Percentiles rank a stretch among this genome's conserved stretches.
Evolutionary conservation across 2,888 invertebrate genomes (phyloP).

Genomic region (Heterodera filipjevi): DNA sequence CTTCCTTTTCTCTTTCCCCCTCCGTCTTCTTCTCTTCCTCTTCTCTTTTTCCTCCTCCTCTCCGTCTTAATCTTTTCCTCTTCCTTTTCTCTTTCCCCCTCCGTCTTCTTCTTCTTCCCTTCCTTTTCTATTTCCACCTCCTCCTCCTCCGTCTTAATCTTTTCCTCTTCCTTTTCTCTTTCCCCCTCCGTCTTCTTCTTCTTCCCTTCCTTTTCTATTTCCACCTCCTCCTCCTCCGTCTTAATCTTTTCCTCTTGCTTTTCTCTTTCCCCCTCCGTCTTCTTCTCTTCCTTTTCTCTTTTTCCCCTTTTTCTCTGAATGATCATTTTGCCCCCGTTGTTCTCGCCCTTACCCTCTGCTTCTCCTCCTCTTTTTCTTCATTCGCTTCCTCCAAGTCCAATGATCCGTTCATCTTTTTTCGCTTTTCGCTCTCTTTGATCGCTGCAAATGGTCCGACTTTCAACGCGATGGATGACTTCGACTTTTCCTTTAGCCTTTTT

Average conservation of each 20-base stretch:
- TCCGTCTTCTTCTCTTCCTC: neutral
- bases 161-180: neutral
- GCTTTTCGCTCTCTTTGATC: constrained; percentile 43
- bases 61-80: too few relatives aligned
- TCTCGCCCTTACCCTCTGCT: constrained; percentile 8
- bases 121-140: neutral
- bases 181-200: neutral
- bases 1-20: neutral
- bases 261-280: neutral
- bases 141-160: neutral
- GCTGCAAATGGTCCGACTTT: constrained; percentile 44
- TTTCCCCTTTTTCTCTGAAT: neutral
- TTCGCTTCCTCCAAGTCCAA: constrained; percentile 33
- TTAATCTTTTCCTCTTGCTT: neutral
- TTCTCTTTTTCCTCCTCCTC: too few relatives aligned
- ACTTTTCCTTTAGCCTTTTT: constrained; percentile 33
- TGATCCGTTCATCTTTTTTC: constrained; percentile 38
- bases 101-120: too few relatives aligned
- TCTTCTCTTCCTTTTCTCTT: neutral
- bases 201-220: neutral
- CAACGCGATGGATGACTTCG: constrained; percentile 36
- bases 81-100: too few relatives aligned
- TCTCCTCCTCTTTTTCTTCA: constrained; percentile 16
- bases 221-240: neutral
- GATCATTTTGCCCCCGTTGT: constrained; percentile 21